Evolutionary conservation across 2,797 vertebrate species (phyloP), one percentile per base, ranked within the genome.

Genomic region (Falco novaeseelandiae): DNA sequence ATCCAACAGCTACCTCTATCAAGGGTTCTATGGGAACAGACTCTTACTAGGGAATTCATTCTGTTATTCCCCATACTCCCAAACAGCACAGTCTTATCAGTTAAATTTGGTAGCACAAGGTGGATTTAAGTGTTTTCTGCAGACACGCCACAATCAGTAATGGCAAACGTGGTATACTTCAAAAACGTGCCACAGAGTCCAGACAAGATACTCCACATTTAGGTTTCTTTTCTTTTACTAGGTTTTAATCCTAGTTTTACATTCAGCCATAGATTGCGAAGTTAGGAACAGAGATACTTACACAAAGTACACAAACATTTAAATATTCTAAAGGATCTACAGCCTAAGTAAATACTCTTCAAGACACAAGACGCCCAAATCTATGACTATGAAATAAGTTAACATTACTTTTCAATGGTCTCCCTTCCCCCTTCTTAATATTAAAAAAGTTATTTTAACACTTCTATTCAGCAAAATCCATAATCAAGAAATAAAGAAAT

Each of bases 11-110:
- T 79, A 49, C 34, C 20, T 52, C 48, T 40, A 36, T 14, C 23
- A 42, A 72, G 29, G 17, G 16, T 80, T 72, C 42, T 44, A 6
- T 16, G 8, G 32, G 12, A 84, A 62, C 16, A 1, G 1, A 19
- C 42, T 63, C 55, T 73, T 42, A 57, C 2, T 5, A 63, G 2
- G 12, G 14, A 67, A 46, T 62, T 48, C 6, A 30, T 27, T 59
- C 22, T 0, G 0, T 30, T 57, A 69, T 69, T 18, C 44, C 14
- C 32, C 34, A 44, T 29, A 29, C 5, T 44, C 42, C 19, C 21
- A 27, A 30, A 30, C 36, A 70, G 74, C 26, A 49, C 12, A 59
- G 17, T 15, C 46, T 44, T 48, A 63, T 4, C n/a, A n/a, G 13
- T 54, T 77, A 51, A 55, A 40, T 40, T 66, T 46, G 8, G 18